These are phyloP conservation scores for Atrichornis clamosus DNA, from an alignment of 2,113 vertebrate genomes.

Conservation along the genomic window DNA sequence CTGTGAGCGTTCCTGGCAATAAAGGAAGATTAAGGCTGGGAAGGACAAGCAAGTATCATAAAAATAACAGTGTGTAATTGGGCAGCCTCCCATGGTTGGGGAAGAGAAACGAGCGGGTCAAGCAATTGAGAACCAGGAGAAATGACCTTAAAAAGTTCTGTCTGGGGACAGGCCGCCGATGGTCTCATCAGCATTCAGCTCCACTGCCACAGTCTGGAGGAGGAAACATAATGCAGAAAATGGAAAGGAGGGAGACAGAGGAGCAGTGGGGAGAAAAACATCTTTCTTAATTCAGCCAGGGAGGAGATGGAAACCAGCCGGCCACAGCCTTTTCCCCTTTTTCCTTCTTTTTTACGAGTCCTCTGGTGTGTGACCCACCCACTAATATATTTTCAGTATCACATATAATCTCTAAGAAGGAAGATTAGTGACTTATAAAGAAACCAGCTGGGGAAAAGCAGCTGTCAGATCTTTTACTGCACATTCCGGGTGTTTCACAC, in stretches of 20 bases:
- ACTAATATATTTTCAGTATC: not conserved
- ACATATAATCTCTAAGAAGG: not conserved
- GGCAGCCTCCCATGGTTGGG: not conserved
- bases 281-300: constrained; percentile 44
- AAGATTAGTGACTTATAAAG: not conserved
- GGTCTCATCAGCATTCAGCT: constrained; percentile 68
- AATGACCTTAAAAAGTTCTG: constrained; percentile 60
- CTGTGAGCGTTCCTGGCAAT: not conserved
- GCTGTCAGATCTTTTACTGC: not conserved
- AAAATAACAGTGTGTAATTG: constrained; percentile 40
- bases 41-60: constrained; percentile 37
- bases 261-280: constrained; percentile 42
- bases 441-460: not conserved
- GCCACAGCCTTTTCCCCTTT: not conserved
- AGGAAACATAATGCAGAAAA: constrained; percentile 52
- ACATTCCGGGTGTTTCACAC: rapidly evolving
- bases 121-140: not conserved
- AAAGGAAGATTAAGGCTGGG: constrained; percentile 20
- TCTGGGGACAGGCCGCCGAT: constrained; percentile 15
- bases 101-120: constrained; percentile 31
- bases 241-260: constrained; percentile 44
- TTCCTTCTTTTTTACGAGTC: not conserved
- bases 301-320: constrained; percentile 21
- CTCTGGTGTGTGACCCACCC: not conserved
- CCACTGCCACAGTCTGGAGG: constrained; percentile 37